phyloP scores from a whole-genome alignment of 2,797 vertebrate genomes.

The Rhyacichthys aspro region DNA sequence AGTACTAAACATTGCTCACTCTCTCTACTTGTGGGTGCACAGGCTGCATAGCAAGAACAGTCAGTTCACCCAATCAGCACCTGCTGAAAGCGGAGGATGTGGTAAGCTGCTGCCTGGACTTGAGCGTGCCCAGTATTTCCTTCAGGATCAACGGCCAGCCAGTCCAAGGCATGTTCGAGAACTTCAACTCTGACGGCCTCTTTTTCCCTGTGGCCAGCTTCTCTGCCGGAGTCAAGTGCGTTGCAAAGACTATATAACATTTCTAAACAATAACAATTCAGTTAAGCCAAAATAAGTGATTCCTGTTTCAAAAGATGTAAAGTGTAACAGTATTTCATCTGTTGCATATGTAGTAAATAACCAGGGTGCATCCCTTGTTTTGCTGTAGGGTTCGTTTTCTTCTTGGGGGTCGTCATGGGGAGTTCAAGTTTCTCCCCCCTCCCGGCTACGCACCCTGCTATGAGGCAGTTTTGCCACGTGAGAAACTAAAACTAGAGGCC shows the following conservation, averaged over 20 bases:
- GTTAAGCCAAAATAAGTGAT: neutral
- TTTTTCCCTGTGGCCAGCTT: slow-evolving; percentile 96
- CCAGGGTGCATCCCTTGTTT: neutral
- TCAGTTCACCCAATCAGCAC: slow-evolving; percentile 93
- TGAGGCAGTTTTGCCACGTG: slow-evolving; percentile 92
- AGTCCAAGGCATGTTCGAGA: slow-evolving; percentile 98
- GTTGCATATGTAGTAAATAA: too few species aligned
- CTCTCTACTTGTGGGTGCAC: slow-evolving; percentile 1
- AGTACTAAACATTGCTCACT: too few species aligned
- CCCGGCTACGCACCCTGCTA: slow-evolving; percentile 93
- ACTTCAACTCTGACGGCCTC: slow-evolving; percentile 94
- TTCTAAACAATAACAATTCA: neutral
- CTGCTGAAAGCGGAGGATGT: slow-evolving; percentile 89
- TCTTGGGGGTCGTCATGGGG: slow-evolving; percentile 93
- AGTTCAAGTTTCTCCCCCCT: slow-evolving; percentile 97
- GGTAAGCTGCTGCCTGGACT: slow-evolving; percentile 95
- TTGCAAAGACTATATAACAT: slow-evolving; percentile 24
- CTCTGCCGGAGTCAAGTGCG: slow-evolving; percentile 95
- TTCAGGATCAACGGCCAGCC: slow-evolving; percentile 97
- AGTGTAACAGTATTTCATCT: too few species aligned
- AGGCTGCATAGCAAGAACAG: slow-evolving; percentile 91
- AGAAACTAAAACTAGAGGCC: slow-evolving; percentile 91
- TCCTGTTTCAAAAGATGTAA: too few species aligned
- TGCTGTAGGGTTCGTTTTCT: slow-evolving; percentile 88
- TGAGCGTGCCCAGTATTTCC: slow-evolving; percentile 95